Percentiles rank a stretch among this genome's conserved stretches.
phyloP scores from a whole-genome alignment of 1,140 invertebrate species.

The Leucophenga varia region DNA sequence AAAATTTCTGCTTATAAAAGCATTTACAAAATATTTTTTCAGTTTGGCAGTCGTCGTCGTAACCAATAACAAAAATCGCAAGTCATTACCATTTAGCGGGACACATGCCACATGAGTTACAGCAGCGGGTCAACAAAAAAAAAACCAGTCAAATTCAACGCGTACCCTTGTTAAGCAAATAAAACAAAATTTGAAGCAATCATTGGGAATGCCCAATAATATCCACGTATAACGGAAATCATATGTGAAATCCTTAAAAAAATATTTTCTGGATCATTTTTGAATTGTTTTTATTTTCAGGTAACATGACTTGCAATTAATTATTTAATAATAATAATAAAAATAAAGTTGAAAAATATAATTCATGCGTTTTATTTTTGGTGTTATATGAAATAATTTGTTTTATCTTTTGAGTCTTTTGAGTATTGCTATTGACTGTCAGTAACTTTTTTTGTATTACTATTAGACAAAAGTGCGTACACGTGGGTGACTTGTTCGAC shows the following conservation, averaged over 20 bases:
- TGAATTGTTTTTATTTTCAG: too few relatives aligned
- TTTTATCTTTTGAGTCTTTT: neutral
- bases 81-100: slow-evolving; percentile 53
- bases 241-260: neutral
- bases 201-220: slow-evolving; percentile 18
- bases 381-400: slow-evolving; percentile 30
- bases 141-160: too few relatives aligned
- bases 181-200: too few relatives aligned
- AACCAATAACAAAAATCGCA: slow-evolving; percentile 50
- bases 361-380: slow-evolving; percentile 41
- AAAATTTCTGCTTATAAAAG: too few relatives aligned
- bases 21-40: too few relatives aligned
- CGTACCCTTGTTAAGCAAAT: neutral
- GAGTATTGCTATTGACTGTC: too few relatives aligned
- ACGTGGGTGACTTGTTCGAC: slow-evolving; percentile 30
- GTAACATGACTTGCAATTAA: neutral
- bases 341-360: slow-evolving; percentile 14
- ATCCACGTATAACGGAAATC: slow-evolving; percentile 48
- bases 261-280: neutral
- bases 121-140: too few relatives aligned
- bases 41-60: too few relatives aligned
- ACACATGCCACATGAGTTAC: too few relatives aligned
- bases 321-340: slow-evolving; percentile 45
- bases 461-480: neutral
- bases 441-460: too few relatives aligned